These are phyloP conservation scores for Leucopternis melanops DNA, from an alignment of 2,113 vertebrate genomes.

Conservation along the genomic window DNA sequence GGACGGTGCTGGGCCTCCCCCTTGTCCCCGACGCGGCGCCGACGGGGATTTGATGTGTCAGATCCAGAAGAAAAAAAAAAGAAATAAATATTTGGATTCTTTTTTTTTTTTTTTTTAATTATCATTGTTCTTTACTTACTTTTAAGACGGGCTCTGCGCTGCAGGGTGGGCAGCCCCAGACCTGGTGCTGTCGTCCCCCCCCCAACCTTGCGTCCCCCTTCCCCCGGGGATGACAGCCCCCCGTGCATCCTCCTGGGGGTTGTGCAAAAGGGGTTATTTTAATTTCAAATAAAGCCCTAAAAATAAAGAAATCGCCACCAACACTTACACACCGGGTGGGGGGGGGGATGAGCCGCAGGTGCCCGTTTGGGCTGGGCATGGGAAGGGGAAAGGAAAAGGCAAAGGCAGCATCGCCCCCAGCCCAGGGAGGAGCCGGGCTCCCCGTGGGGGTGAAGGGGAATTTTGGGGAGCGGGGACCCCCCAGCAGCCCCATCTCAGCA, in stretches of 20 bases:
- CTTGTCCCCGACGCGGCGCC: background rate
- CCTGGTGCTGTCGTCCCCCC: background rate
- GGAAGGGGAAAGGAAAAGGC: background rate
- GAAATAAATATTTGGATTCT: background rate
- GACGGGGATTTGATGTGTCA: background rate
- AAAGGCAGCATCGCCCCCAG: background rate
- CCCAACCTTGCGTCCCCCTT: too few species aligned
- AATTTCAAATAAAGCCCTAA: background rate
- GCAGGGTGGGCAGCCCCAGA: background rate
- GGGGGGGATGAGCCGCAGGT: background rate
- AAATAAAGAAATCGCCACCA: background rate
- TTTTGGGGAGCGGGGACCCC: background rate
- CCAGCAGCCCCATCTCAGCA: background rate
- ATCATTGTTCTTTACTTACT: background rate
- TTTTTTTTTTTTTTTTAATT: background rate
- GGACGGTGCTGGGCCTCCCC: background rate
- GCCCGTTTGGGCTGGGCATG: background rate
- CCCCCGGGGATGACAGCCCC: background rate
- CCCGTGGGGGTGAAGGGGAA: too few species aligned
- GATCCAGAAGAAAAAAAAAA: background rate
- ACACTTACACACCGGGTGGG: too few species aligned
- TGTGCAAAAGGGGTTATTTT: background rate
- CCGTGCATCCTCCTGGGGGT: background rate
- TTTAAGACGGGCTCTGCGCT: rapidly evolving
- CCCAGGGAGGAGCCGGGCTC: too few species aligned